Evolutionary conservation across 2,888 invertebrate genomes (phyloP), one percentile per base, ranked within the genome.

Genomic region (Hypena proboscidalis): DNA sequence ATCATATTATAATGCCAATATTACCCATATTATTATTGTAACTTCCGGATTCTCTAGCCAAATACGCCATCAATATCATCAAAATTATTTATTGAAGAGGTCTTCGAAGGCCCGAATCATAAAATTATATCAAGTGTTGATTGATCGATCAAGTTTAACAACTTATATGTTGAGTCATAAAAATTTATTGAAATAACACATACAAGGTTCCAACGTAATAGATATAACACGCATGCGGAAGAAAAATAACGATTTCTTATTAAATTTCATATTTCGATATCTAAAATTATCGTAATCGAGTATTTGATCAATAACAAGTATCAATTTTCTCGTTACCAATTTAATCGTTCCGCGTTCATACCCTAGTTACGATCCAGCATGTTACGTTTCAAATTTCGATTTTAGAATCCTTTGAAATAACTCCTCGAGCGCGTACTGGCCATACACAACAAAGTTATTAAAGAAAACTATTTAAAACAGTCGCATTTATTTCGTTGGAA

Each of bases 351-450:
- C 48, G 36, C 46, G 58, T 51, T 60, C 41, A 31, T 42, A 54
- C 37, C 34, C 44, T 51, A 59, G 50, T 53, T 59, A 36, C 35
- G 34, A 47, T 47, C 34, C 35, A 27, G 34, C 43, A 51, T 58
- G 49, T 50, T 44, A 46, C 45, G 58, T 58, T 68, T 67, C 27
- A 58, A 64, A 62, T 58, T 55, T 58, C 36, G 54, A 52, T 59
- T 65, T 59, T 56, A 49, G 57, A 68, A 62, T 64, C 59, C 49
- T 61, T 42, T 37, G 21, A 37, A 57, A 53, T 47, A 58, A 46
- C 47, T 54, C 58, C 51, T 58, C 56, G 40, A 46, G 44, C 50
- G 29, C 56, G 45, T 59, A 53, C 61, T 59, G 59, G 60, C 55
- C 54, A 51, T 60, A 63, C 58, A 65, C 56, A 57, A 62, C 55